Evolutionary conservation across 1,140 invertebrate genomes (phyloP).

Genomic region (honey bee (Apis mellifera)): DNA sequence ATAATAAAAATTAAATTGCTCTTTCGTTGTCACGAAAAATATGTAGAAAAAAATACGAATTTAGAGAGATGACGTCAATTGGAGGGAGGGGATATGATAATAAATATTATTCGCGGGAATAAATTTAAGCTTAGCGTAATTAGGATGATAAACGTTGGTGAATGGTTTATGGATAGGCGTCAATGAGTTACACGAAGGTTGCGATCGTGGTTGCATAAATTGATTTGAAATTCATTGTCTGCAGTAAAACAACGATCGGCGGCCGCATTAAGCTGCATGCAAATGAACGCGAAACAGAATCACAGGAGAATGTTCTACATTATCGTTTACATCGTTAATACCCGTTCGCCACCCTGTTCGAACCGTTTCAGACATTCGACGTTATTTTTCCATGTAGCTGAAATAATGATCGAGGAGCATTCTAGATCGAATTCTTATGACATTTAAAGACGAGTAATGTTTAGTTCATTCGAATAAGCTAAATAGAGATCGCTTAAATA

Average conservation of each 20-base stretch:
- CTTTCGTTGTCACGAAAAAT: not conserved
- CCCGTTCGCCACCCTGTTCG: conserved; percentile 28
- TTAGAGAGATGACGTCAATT: no score
- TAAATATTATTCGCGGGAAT: not conserved
- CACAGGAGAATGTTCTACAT: conserved; percentile 53
- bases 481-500: no score
- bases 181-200: conserved; percentile 44
- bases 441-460: not conserved
- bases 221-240: conserved; percentile 58
- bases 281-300: conserved; percentile 50
- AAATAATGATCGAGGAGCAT: no score
- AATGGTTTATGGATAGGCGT: conserved; percentile 17
- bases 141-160: conserved; percentile 6
- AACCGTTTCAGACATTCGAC: conserved; percentile 24
- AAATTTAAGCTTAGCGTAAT: conserved; percentile 2
- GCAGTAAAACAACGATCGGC: conserved; percentile 55
- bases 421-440: no score
- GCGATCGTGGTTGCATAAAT: conserved; percentile 49
- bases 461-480: no score
- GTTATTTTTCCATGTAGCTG: conserved; percentile 7
- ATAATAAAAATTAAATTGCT: not conserved
- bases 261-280: conserved; percentile 53
- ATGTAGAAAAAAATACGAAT: not conserved
- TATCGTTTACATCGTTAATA: conserved; percentile 58
- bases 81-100: no score